A percentile compares a stretch with the other conserved stretches of the same genome.
These are phyloP conservation scores for Torymus aiolomorphi DNA, from an alignment of 2,888 invertebrate species.

Conservation along the genomic window DNA sequence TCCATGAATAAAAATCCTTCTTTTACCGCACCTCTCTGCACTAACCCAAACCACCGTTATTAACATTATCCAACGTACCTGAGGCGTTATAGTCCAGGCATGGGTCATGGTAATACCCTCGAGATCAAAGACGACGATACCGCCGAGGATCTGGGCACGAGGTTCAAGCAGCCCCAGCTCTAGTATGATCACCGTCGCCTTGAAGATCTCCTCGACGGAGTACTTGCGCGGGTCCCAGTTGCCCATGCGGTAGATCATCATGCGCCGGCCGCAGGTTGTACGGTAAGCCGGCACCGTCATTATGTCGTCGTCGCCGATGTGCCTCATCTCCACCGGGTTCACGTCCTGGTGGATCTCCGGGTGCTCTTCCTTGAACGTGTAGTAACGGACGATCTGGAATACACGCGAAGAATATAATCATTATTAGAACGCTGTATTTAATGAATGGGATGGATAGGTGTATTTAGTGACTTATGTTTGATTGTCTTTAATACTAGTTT, in stretches of 20 bases:
- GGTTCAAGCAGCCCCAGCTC: constrained; percentile 87
- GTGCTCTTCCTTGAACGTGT: constrained; percentile 85
- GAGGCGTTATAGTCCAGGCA: constrained; percentile 85
- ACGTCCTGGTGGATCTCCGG: constrained; percentile 83
- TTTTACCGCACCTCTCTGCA: no score
- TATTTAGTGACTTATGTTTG: no score
- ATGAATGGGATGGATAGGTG: no score
- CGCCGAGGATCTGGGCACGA: constrained; percentile 85
- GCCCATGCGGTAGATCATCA: constrained; percentile 85
- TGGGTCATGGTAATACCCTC: constrained; percentile 84
- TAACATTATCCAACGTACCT: constrained; percentile 60
- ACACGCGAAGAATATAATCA: no score
- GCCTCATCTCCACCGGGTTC: constrained; percentile 80
- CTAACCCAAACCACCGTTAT: no score
- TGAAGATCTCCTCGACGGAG: constrained; percentile 83
- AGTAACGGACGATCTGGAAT: constrained; percentile 84
- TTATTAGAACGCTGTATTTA: no score
- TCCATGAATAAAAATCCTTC: no score
- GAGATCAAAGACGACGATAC: constrained; percentile 86
- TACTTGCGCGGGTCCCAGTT: constrained; percentile 85
- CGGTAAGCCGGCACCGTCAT: constrained; percentile 86
- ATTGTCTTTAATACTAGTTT: no score
- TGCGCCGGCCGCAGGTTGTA: constrained; percentile 84
- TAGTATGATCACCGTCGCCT: constrained; percentile 82
- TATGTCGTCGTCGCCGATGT: constrained; percentile 82